Conservation (phyloP, 2,797 vertebrate genomes). For the Hydrolagus colliei region DNA sequence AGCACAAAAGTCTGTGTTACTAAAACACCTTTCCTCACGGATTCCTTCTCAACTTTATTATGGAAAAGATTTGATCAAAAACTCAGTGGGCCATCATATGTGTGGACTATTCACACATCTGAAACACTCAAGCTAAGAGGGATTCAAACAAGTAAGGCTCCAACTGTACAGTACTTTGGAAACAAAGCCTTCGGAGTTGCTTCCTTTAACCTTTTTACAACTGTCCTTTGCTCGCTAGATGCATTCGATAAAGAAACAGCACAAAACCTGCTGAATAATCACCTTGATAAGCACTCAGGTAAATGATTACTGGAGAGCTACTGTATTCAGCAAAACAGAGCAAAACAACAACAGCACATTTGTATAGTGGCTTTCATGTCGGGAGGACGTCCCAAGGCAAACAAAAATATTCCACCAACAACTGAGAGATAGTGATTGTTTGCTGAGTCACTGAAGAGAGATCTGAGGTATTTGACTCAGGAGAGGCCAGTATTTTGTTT, state of each 20-base stretch:
- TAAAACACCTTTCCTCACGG: not conserved
- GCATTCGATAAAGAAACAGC: not conserved
- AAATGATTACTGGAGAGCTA: not conserved
- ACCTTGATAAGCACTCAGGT: not conserved
- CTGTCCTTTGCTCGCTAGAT: not conserved
- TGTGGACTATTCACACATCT: not conserved
- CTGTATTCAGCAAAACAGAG: not conserved
- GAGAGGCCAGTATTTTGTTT: not conserved
- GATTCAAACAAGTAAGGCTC: not conserved
- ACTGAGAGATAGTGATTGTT: not conserved
- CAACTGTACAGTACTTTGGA: not conserved
- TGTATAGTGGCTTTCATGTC: no score
- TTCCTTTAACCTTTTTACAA: conserved; percentile 5
- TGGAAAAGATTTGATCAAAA: not conserved
- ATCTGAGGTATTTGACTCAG: not conserved
- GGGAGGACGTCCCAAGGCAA: no score
- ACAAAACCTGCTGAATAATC: not conserved
- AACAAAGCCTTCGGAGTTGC: not conserved
- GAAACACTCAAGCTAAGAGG: not conserved
- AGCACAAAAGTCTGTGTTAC: no score
- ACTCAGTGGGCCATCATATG: no score
- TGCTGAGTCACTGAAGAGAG: not conserved
- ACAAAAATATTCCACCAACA: no score
- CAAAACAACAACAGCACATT: not conserved
- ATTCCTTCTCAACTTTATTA: not conserved